Base-by-base conservation (phyloP, 2,797 vertebrate species). In the Sebastes diaconus region DNA sequence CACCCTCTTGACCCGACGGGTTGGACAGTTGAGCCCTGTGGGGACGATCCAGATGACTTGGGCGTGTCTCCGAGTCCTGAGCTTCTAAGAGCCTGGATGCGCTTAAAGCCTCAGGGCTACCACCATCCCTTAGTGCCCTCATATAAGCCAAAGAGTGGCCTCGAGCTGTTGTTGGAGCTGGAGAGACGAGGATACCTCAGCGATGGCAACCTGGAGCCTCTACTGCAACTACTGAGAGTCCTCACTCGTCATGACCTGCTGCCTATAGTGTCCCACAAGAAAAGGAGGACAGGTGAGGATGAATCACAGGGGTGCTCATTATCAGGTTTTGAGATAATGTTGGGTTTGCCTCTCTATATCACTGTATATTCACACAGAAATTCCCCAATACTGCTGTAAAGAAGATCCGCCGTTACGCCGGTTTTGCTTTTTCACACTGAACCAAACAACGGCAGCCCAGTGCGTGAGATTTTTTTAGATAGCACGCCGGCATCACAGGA, bases 221-320 rank as follows among this genome's bases (percentile, higher is more conserved):
- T 98, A 13, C 88, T 97, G 58, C 95, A 97, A 78, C 95, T 98
- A 29, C 92, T 98, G 50, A 94, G 97, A 70, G 94, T 98, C 74
- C 95, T 98, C 24, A 97, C 97, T 8, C 96, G 97, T 3, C 97
- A 98, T 24, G 97, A 98, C 84, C 94, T 98, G 69, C 90, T 98
- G 73, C 95, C 96, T 4, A 96, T 97, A 34, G 96, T 97, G 87
- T 96, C 96, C 1, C 93, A 93, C 82, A 97, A 97, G 93, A 96
- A 95, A 84, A 95, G 95, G 77, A 95, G 96, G 79, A 96, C 97
- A 91, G 97, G 97, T 98, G 79, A 93, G 90, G 58, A 55, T 60
- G 13, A 64, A 18, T 36, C n/a, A 66, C 10, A 9, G 18, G 3
- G 27, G 8, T 46, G 9, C 42, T 52, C 11, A 32, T 63, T 13